These are phyloP conservation scores for Scalopus aquaticus DNA, from an alignment of 2,113 vertebrate species.

Conservation along the genomic window DNA sequence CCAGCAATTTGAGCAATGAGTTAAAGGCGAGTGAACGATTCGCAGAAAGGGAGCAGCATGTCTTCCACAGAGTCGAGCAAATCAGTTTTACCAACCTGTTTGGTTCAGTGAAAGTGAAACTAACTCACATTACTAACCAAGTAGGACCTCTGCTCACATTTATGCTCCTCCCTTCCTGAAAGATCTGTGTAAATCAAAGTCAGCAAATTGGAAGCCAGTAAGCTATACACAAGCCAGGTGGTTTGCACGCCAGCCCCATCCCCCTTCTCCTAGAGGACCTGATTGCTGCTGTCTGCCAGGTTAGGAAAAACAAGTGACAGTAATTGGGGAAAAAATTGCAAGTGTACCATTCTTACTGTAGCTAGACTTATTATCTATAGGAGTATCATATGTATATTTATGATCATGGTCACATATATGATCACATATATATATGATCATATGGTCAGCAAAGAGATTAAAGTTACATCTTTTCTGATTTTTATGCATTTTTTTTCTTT, in stretches of 20 bases:
- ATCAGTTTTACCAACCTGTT: background rate
- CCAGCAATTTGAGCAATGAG: background rate
- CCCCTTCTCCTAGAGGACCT: background rate
- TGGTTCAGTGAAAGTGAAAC: background rate
- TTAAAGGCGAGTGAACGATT: background rate
- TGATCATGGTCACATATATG: too few relatives aligned
- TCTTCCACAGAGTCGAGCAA: too few relatives aligned
- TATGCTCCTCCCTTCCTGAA: background rate
- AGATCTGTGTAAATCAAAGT: background rate
- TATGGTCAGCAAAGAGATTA: background rate
- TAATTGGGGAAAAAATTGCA: background rate
- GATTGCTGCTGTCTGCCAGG: background rate
- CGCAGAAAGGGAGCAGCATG: background rate
- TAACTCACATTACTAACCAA: background rate
- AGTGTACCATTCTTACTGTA: background rate
- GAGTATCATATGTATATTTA: background rate
- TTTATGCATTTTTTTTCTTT: background rate
- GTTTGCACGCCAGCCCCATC: too few relatives aligned
- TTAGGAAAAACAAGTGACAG: background rate
- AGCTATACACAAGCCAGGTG: background rate
- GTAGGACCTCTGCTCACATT: background rate
- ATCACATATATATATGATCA: background rate
- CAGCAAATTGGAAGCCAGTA: background rate
- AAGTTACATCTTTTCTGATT: background rate
- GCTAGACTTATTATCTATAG: background rate